These are phyloP conservation scores for Artibeus lituratus DNA, from an alignment of 2,797 vertebrate species.

Conservation along the genomic window DNA sequence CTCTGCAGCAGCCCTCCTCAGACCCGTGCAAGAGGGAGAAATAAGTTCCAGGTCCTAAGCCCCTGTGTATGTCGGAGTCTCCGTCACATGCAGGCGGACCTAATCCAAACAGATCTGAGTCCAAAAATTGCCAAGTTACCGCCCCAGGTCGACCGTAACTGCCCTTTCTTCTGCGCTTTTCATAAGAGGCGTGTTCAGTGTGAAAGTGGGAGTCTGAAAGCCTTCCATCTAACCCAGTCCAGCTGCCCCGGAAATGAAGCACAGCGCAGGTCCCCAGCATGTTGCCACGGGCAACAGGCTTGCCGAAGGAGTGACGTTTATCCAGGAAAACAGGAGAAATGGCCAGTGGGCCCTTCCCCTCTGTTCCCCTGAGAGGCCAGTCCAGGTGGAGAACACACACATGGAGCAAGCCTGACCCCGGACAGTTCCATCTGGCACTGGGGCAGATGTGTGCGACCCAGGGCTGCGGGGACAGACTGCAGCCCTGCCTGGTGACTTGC, in stretches of 20 bases:
- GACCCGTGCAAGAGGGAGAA: not conserved
- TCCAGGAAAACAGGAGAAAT: fast-evolving
- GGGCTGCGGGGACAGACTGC: not conserved
- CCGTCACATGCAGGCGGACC: not conserved
- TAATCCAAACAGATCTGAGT: not conserved
- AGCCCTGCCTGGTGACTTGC: too few species aligned
- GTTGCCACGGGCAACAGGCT: not conserved
- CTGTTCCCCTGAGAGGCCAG: not conserved
- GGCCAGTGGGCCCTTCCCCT: not conserved
- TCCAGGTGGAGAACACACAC: not conserved
- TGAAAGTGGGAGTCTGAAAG: not conserved
- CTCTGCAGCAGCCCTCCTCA: not conserved
- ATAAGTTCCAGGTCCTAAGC: not conserved
- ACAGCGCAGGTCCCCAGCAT: not conserved
- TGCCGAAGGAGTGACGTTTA: not conserved
- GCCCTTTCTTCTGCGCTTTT: not conserved
- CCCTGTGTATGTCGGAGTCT: fast-evolving
- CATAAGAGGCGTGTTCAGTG: not conserved
- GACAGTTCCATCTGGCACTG: not conserved
- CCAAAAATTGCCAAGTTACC: not conserved
- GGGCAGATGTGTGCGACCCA: not conserved
- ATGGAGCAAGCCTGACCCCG: not conserved
- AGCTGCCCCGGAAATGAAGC: not conserved
- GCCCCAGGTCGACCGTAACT: fast-evolving
- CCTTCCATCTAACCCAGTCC: not conserved